A percentile compares a stretch with the other conserved stretches of the same genome.
phyloP scores from a whole-genome alignment of 35 echinoderm and acorn worm genomes.

The Anneissia japonica region DNA sequence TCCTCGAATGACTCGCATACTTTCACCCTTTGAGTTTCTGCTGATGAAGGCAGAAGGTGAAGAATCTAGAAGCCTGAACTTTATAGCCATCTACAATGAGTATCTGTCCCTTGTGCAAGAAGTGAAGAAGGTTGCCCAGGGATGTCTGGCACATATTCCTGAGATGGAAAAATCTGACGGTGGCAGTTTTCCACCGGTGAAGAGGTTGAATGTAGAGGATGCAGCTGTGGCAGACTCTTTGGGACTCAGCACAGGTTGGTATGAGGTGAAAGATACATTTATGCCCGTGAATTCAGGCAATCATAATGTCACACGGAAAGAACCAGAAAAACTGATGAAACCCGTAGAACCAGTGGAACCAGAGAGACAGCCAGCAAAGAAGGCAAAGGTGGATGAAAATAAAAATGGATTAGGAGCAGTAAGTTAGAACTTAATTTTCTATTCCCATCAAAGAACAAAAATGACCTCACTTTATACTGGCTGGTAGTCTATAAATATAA shows the following conservation, averaged over 20 bases:
- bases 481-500: no score
- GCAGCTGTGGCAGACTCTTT: conserved; percentile 15
- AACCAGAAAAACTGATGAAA: background rate
- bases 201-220: conserved; percentile 22
- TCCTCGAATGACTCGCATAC: conserved; percentile 42
- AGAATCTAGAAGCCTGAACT: background rate
- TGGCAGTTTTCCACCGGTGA: background rate
- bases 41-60: conserved; percentile 49
- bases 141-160: background rate
- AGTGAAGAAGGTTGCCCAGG: background rate
- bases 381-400: background rate
- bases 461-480: no score
- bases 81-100: conserved; percentile 24
- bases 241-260: conserved; percentile 6
- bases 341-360: background rate
- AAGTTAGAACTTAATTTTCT: background rate
- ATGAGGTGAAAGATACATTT: background rate
- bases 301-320: background rate
- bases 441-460: no score
- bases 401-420: background rate
- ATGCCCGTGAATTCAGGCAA: background rate
- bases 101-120: conserved; percentile 23
- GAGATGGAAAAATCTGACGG: background rate
- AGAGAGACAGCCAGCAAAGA: background rate
- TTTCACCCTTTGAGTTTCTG: conserved; percentile 74